Percentiles rank a stretch among this genome's conserved stretches.
These are phyloP conservation scores for Heteronetta atricapilla DNA, from an alignment of 2,113 vertebrate genomes.

Conservation along the genomic window DNA sequence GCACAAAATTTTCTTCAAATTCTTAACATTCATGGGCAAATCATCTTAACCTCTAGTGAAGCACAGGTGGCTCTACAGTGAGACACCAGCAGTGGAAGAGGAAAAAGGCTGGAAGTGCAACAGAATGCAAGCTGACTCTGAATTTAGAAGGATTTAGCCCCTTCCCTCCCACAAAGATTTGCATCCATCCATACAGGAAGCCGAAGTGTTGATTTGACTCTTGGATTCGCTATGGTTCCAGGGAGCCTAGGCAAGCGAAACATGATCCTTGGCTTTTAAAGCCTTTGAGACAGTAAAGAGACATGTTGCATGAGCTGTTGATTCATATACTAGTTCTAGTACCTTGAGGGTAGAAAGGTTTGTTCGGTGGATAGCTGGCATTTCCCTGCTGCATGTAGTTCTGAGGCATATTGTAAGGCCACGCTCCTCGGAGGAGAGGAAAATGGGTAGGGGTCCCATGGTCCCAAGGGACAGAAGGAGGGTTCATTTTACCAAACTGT, in stretches of 20 bases:
- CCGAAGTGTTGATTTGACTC: neutral
- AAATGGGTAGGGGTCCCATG: conserved; percentile 86
- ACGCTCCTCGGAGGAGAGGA: conserved; percentile 88
- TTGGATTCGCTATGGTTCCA: neutral
- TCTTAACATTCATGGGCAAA: neutral
- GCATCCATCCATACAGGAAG: neutral
- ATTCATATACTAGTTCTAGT: conserved; percentile 63
- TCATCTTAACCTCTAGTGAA: neutral
- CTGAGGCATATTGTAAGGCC: conserved; percentile 94
- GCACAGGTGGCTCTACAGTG: neutral
- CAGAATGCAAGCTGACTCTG: neutral
- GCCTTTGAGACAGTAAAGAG: conserved; percentile 60
- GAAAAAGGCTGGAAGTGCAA: neutral
- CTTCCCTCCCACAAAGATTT: conserved; percentile 53
- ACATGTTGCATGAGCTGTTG: conserved; percentile 63
- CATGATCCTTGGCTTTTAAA: conserved; percentile 49
- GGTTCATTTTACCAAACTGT: conserved; percentile 86
- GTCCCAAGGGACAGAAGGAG: conserved; percentile 88
- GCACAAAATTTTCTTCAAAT: neutral
- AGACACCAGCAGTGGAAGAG: neutral
- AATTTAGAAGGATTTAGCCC: neutral
- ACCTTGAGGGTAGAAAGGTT: conserved; percentile 92
- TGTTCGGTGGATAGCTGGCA: conserved; percentile 87
- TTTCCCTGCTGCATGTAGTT: conserved; percentile 93
- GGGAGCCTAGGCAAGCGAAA: neutral